phyloP scores from a whole-genome alignment of 1,140 invertebrate species.

The Bombus difficillimus region DNA sequence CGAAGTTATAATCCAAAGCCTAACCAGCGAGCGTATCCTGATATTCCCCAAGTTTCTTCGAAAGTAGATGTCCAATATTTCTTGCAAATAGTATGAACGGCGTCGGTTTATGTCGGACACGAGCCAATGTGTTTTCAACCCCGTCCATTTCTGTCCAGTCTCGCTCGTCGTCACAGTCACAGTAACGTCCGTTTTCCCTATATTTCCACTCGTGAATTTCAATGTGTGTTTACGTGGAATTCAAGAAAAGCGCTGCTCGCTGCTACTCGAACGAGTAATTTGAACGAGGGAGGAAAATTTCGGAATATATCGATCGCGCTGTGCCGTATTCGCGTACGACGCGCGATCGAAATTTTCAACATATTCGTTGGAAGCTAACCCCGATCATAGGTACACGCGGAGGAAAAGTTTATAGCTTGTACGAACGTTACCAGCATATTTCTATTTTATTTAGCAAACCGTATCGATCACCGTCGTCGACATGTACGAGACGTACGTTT shows the following conservation, averaged over 20 bases:
- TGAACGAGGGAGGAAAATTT: background rate
- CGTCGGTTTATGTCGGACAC: slow-evolving; percentile 21
- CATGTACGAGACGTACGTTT: background rate
- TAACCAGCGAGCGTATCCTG: background rate
- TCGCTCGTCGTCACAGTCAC: slow-evolving; percentile 25
- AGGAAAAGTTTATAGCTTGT: too few species aligned
- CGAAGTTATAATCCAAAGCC: slow-evolving; percentile 19
- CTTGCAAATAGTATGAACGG: background rate
- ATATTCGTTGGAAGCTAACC: background rate
- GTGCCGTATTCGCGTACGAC: background rate
- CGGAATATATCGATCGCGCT: background rate
- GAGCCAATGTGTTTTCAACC: slow-evolving; percentile 53
- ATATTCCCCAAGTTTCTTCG: slow-evolving; percentile 1
- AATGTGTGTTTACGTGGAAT: slow-evolving; percentile 15
- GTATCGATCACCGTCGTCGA: background rate
- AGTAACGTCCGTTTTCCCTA: slow-evolving; percentile 53
- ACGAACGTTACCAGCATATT: background rate
- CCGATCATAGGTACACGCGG: background rate
- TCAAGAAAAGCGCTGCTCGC: background rate
- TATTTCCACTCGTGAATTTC: slow-evolving; percentile 17
- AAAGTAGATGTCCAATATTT: slow-evolving; percentile 10
- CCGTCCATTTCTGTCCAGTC: slow-evolving; percentile 55
- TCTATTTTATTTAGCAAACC: background rate
- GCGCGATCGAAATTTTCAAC: background rate
- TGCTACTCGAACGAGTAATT: background rate